phyloP scores from a whole-genome alignment of 1,140 invertebrate species.

The Sarcophaga peregrina region DNA sequence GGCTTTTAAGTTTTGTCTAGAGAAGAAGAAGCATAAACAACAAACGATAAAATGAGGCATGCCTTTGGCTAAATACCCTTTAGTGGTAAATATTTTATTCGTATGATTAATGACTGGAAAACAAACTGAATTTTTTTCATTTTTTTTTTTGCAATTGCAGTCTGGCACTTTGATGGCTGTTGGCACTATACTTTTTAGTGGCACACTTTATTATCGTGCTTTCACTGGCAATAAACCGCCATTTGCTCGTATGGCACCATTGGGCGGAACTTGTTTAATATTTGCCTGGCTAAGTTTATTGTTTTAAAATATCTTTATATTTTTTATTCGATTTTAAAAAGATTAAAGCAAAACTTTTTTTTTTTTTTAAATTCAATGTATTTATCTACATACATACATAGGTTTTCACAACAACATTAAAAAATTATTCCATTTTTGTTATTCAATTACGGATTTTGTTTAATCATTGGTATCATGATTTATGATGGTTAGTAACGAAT shows the following conservation, averaged over 20 bases:
- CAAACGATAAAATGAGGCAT: conserved; percentile 66
- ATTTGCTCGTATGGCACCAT: conserved; percentile 80
- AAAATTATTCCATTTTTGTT: no score
- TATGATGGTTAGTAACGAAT: no score
- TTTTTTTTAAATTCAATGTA: no score
- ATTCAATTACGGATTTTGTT: no score
- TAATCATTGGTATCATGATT: no score
- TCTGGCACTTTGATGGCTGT: conserved; percentile 78
- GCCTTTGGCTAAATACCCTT: conserved; percentile 76
- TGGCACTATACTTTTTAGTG: conserved; percentile 86
- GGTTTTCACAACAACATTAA: no score
- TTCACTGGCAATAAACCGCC: conserved; percentile 78
- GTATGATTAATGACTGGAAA: background rate
- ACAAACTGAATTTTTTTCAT: conserved; percentile 42
- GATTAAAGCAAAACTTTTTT: no score
- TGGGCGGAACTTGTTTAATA: conserved; percentile 86
- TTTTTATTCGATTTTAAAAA: background rate
- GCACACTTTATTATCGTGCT: conserved; percentile 87
- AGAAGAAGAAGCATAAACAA: conserved; percentile 18
- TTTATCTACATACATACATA: no score
- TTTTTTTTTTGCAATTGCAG: conserved; percentile 72
- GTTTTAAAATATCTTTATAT: conserved; percentile 30
- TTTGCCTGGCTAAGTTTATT: conserved; percentile 85
- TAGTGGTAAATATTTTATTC: conserved; percentile 69
- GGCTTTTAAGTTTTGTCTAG: background rate